Percentiles rank a stretch among this genome's conserved stretches.
These are phyloP conservation scores for Astur gentilis DNA, from an alignment of 2,113 vertebrate species.

Conservation along the genomic window DNA sequence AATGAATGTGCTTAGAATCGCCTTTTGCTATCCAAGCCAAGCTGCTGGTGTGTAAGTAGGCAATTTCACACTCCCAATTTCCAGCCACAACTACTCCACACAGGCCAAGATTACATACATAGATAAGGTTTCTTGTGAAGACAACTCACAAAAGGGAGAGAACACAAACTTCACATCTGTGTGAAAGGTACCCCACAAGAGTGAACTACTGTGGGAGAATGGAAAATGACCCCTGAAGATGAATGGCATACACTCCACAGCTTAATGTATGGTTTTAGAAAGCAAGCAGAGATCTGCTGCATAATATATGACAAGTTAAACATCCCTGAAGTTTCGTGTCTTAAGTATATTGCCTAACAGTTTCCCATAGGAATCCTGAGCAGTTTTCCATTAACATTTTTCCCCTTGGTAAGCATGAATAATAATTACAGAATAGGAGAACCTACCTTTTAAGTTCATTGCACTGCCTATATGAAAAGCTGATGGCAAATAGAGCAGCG, in stretches of 20 bases:
- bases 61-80: background rate
- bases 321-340: background rate
- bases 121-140: background rate
- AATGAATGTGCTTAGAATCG: background rate
- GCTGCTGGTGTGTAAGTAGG: background rate
- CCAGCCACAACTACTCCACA: background rate
- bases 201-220: background rate
- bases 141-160: background rate
- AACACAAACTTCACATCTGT: background rate
- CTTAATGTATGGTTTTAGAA: rapidly evolving
- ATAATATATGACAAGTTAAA: background rate
- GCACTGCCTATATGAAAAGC: background rate
- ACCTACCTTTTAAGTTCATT: background rate
- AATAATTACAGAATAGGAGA: background rate
- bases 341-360: background rate
- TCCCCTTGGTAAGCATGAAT: background rate
- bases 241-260: background rate
- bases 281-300: background rate
- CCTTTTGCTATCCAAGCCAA: background rate
- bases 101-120: background rate
- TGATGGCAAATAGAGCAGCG: rapidly evolving
- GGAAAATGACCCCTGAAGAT: background rate
- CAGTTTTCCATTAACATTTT: background rate
- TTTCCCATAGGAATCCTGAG: background rate
- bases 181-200: background rate